Evolutionary conservation across 2,113 vertebrate species (phyloP).

Genomic region (Pycnonotus jocosus): DNA sequence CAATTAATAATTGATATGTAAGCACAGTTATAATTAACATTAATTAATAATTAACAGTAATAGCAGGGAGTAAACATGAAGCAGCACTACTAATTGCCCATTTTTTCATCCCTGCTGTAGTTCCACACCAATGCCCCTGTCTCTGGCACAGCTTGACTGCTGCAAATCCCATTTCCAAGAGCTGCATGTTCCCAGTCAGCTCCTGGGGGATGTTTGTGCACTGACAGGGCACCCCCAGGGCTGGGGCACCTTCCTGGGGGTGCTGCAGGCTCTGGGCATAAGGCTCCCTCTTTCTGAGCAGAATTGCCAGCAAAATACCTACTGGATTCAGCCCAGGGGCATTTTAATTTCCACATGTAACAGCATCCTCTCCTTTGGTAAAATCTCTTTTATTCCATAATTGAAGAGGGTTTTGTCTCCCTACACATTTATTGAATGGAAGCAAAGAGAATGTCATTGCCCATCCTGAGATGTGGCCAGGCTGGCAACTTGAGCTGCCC

Average conservation of each 20-base stretch:
- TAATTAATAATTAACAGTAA: background rate
- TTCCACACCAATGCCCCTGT: background rate
- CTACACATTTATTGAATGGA: background rate
- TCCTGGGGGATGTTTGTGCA: background rate
- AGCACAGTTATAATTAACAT: background rate
- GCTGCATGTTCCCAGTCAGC: background rate
- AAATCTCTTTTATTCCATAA: background rate
- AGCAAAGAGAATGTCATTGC: background rate
- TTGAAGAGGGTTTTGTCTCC: background rate
- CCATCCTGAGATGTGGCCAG: background rate
- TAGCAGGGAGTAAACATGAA: background rate
- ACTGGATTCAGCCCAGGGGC: background rate
- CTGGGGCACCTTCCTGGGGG: background rate
- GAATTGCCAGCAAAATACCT: background rate
- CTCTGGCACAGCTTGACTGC: background rate
- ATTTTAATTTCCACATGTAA: background rate
- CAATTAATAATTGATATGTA: background rate
- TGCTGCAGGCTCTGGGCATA: background rate
- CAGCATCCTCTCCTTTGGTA: background rate
- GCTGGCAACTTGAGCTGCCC: background rate
- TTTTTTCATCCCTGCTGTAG: accelerated
- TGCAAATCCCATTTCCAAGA: background rate
- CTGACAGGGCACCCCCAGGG: accelerated
- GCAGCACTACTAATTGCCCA: background rate
- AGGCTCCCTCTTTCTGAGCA: background rate